Percentiles rank a stretch among this genome's conserved stretches.
Evolutionary conservation across 1,140 invertebrate species (phyloP).

Genomic region (Tetranychus urticae): DNA sequence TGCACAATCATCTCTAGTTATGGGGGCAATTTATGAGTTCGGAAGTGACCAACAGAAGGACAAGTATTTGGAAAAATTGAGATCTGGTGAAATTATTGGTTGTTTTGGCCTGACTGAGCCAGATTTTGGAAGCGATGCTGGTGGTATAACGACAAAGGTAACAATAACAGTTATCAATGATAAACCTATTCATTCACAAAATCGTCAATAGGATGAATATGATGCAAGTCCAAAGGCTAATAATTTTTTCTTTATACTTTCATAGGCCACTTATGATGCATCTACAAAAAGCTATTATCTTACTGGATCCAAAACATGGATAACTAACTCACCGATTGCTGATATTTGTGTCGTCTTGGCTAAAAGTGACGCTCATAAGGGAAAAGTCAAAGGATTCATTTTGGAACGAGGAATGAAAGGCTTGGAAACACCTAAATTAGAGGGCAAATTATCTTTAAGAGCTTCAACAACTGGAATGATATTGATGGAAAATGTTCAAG

Average conservation of each 20-base stretch:
- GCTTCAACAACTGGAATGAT: constrained; percentile 90
- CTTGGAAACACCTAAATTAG: constrained; percentile 73
- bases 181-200: neutral
- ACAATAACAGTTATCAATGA: neutral
- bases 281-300: constrained; percentile 49
- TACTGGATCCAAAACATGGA: constrained; percentile 86
- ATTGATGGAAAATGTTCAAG: constrained; percentile 76
- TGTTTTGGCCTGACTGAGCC: constrained; percentile 96
- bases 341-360: constrained; percentile 81
- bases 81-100: constrained; percentile 40
- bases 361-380: constrained; percentile 38
- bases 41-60: constrained; percentile 72
- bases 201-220: no score
- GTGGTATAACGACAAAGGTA: constrained; percentile 52
- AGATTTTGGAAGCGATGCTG: constrained; percentile 85
- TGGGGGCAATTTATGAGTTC: constrained; percentile 69
- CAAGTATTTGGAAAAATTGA: constrained; percentile 61
- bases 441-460: constrained; percentile 90
- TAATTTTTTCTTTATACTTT: neutral
- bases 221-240: no score
- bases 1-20: constrained; percentile 92
- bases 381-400: constrained; percentile 68
- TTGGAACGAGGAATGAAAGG: constrained; percentile 63
- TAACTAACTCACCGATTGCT: constrained; percentile 82
- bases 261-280: constrained; percentile 34